Evolutionary conservation across 2,113 vertebrate genomes (phyloP).

Genomic region (Asarcornis scutulata): DNA sequence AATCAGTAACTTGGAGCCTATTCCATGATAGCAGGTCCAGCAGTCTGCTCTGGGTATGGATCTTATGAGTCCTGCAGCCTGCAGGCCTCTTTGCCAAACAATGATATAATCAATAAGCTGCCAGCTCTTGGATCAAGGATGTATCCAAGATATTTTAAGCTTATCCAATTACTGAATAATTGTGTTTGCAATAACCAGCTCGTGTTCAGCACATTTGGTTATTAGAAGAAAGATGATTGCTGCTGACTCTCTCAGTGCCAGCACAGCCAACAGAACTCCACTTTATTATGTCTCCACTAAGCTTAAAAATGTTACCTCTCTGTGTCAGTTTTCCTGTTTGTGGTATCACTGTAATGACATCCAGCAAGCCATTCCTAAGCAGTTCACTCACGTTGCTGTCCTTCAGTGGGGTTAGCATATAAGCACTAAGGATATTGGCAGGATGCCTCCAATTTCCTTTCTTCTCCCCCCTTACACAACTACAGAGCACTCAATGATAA

Average conservation of each 20-base stretch:
- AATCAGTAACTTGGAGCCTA: conserved; percentile 68
- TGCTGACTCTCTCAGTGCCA: conserved; percentile 34
- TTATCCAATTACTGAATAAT: conserved; percentile 76
- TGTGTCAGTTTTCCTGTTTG: not conserved
- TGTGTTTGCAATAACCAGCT: conserved; percentile 70
- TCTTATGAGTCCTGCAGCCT: conserved; percentile 69
- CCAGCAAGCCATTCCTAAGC: not conserved
- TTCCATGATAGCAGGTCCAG: conserved; percentile 49
- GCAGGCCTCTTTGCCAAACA: conserved; percentile 67
- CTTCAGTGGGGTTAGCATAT: not conserved
- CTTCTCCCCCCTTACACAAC: not conserved
- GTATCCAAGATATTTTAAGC: conserved; percentile 74
- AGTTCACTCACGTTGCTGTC: not conserved
- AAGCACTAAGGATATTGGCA: conserved; percentile 17
- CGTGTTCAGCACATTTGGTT: conserved; percentile 60
- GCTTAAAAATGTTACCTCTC: not conserved
- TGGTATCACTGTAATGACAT: not conserved
- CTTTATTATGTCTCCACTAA: not conserved
- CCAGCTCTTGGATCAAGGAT: conserved; percentile 69
- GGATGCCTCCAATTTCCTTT: not conserved
- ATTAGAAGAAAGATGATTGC: conserved; percentile 64
- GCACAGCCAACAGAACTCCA: not conserved
- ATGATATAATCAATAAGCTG: conserved; percentile 75
- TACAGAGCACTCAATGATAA: not conserved
- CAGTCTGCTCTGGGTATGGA: conserved; percentile 67